These are phyloP conservation scores for Andrena bicolor DNA, from an alignment of 2,888 invertebrate genomes.

Conservation along the genomic window DNA sequence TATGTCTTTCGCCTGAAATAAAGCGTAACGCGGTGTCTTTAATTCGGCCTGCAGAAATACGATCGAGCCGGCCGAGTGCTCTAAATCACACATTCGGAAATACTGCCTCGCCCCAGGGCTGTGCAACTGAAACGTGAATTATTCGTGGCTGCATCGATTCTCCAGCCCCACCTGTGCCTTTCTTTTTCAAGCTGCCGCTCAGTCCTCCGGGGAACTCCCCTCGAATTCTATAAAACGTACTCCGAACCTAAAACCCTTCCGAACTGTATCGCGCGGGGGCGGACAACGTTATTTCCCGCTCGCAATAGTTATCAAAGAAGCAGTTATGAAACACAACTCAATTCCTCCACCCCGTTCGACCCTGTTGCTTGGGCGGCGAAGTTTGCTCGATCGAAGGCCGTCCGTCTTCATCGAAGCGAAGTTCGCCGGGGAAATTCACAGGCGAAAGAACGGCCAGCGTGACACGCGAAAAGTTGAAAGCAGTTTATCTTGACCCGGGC, in stretches of 20 bases:
- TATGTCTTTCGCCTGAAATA: conserved; percentile 7
- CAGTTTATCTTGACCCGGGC: conserved; percentile 30
- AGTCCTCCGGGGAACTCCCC: not conserved
- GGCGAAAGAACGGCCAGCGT: not conserved
- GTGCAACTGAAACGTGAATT: conserved; percentile 5
- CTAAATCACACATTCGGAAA: conserved; percentile 11
- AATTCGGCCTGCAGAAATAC: conserved; percentile 27
- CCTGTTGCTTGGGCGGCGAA: not conserved
- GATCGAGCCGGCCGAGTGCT: not conserved
- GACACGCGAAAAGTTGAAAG: conserved; percentile 24
- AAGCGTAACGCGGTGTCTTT: conserved; percentile 28
- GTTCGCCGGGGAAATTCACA: not conserved
- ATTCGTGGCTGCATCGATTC: conserved; percentile 13
- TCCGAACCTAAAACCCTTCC: too few relatives aligned
- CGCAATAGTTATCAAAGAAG: not conserved
- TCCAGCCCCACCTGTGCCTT: not conserved
- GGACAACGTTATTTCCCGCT: too few relatives aligned
- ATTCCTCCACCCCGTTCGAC: not conserved
- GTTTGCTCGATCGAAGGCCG: not conserved
- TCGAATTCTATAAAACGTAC: too few relatives aligned
- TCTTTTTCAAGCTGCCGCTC: not conserved
- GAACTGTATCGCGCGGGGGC: too few relatives aligned
- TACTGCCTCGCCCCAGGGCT: not conserved
- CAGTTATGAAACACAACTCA: not conserved
- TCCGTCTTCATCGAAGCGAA: not conserved